A percentile compares a stretch with the other conserved stretches of the same genome.
Conservation (phyloP, 2,113 vertebrate genomes). For the Paraplagusia blochii region DNA sequence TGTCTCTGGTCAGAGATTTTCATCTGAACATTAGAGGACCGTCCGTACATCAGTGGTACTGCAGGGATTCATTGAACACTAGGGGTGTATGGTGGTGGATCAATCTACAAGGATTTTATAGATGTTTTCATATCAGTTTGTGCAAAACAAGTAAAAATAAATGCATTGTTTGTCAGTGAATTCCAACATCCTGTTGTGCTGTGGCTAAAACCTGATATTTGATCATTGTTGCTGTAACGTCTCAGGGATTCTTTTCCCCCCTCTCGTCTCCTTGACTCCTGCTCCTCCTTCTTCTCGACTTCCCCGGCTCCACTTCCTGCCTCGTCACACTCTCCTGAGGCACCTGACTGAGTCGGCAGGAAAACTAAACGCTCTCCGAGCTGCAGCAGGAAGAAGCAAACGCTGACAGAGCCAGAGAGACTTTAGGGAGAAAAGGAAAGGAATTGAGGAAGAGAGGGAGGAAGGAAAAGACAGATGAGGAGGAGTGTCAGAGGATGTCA, state of each 20-base stretch:
- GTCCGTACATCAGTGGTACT: too few relatives aligned
- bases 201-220: too few relatives aligned
- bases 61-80: too few relatives aligned
- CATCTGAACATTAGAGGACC: too few relatives aligned
- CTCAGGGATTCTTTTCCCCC: constrained; percentile 33
- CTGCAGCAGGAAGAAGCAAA: constrained; percentile 34
- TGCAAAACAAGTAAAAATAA: too few relatives aligned
- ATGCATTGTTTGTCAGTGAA: too few relatives aligned
- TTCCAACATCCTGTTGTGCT: too few relatives aligned
- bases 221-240: constrained; percentile 24
- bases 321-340: constrained; percentile 65
- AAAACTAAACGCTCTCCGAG: constrained; percentile 55
- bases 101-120: too few relatives aligned
- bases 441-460: background rate
- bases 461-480: background rate
- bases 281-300: constrained; percentile 2
- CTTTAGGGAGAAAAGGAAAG: background rate
- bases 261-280: background rate
- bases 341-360: constrained; percentile 63
- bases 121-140: too few relatives aligned
- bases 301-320: constrained; percentile 60
- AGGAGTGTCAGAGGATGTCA: accelerated
- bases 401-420: constrained; percentile 27
- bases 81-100: too few relatives aligned
- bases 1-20: background rate